Percentiles rank a stretch among this genome's conserved stretches.
phyloP scores from a whole-genome alignment of 2,113 vertebrate genomes.

The Cairina moschata region DNA sequence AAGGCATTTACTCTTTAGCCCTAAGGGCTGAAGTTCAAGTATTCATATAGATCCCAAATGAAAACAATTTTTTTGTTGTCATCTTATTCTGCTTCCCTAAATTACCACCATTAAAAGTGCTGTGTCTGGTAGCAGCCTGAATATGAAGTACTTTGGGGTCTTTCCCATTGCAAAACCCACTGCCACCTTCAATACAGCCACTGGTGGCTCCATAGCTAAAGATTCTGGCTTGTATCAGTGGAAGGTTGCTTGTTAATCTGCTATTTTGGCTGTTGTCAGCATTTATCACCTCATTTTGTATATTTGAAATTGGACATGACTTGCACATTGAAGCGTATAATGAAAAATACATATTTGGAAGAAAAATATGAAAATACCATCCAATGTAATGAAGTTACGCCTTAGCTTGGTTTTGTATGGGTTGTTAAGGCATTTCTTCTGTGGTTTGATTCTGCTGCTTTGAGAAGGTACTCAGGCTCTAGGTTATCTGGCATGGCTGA shows the following conservation, averaged over 20 bases:
- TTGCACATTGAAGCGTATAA: neutral
- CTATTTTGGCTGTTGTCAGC: neutral
- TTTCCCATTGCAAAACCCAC: neutral
- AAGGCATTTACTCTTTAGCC: neutral
- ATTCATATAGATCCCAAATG: neutral
- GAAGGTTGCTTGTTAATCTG: neutral
- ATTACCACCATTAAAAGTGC: neutral
- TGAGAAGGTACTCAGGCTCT: neutral
- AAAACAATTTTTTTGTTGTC: neutral
- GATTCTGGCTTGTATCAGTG: neutral
- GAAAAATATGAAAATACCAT: neutral
- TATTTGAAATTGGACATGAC: neutral
- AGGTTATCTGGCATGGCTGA: neutral
- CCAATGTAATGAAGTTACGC: neutral
- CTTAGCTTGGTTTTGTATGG: neutral
- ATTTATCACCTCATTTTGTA: conserved; percentile 4
- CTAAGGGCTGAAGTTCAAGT: neutral
- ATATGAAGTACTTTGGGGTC: neutral
- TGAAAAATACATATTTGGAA: neutral
- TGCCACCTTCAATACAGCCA: neutral
- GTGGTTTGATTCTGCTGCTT: neutral
- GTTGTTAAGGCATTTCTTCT: neutral
- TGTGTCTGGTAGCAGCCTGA: neutral
- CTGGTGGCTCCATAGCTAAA: neutral
- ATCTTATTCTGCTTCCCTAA: neutral